phyloP scores from a whole-genome alignment of 2,113 vertebrate species.

The Lepus americanus region DNA sequence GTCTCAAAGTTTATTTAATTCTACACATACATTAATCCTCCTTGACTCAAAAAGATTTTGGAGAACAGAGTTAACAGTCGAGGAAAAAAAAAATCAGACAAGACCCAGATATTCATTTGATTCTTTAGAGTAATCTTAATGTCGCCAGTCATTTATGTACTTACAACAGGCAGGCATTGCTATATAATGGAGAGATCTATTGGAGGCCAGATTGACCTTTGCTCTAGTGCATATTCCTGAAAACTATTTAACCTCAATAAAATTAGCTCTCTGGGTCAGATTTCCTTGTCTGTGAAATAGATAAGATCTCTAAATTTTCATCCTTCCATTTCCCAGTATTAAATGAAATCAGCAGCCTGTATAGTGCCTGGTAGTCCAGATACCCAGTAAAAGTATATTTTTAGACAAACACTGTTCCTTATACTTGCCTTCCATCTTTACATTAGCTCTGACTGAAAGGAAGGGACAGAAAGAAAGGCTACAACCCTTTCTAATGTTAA shows the following conservation, averaged over 20 bases:
- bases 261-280: neutral
- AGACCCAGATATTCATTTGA: neutral
- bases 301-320: neutral
- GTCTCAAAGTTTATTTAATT: neutral
- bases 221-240: neutral
- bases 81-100: neutral
- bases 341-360: neutral
- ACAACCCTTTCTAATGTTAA: neutral
- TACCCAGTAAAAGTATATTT: neutral
- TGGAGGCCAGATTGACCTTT: neutral
- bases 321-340: neutral
- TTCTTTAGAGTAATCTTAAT: neutral
- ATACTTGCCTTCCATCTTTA: neutral
- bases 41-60: neutral
- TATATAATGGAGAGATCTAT: neutral
- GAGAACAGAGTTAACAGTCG: neutral
- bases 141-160: neutral
- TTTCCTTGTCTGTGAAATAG: conserved; percentile 12
- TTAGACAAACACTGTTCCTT: neutral
- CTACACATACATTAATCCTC: neutral
- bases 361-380: neutral
- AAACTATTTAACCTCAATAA: neutral
- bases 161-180: neutral
- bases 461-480: neutral
- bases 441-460: neutral